A percentile compares a stretch with the other conserved stretches of the same genome.
phyloP scores from a whole-genome alignment of 2,113 vertebrate species.

The Scatophagus argus region DNA sequence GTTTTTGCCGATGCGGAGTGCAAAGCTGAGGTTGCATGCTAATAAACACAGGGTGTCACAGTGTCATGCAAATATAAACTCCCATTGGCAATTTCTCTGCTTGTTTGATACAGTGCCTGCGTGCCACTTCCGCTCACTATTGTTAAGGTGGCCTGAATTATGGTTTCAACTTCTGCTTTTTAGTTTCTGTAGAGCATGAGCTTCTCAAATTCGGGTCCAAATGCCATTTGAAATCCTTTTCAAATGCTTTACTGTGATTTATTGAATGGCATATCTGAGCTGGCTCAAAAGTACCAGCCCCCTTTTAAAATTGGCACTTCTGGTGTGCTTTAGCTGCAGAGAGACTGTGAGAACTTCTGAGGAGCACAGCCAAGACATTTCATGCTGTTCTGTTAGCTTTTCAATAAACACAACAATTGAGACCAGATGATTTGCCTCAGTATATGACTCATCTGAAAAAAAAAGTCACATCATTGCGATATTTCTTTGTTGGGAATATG shows the following conservation, averaged over 20 bases:
- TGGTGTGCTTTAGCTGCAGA: conserved; percentile 27
- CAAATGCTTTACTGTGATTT: conserved; percentile 52
- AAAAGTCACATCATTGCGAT: conserved; percentile 47
- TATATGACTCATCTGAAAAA: conserved; percentile 25
- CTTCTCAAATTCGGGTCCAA: conserved; percentile 35
- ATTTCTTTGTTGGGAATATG: conserved; percentile 36
- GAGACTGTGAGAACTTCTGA: conserved; percentile 19
- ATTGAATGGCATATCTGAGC: conserved; percentile 50
- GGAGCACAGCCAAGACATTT: conserved; percentile 3
- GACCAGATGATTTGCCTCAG: conserved; percentile 51
- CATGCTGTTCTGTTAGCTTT: conserved; percentile 33
- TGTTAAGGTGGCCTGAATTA: conserved; percentile 42
- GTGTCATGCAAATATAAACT: conserved; percentile 75
- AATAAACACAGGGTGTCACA: conserved; percentile 71
- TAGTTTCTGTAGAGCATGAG: conserved; percentile 41
- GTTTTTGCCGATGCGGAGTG: conserved; percentile 13
- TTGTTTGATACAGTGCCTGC: conserved; percentile 52
- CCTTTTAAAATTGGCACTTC: conserved; percentile 25
- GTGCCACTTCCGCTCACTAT: conserved; percentile 20
- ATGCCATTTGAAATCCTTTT: conserved; percentile 64
- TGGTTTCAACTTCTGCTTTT: conserved; percentile 34
- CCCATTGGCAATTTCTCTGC: conserved; percentile 56
- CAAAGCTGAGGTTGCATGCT: conserved; percentile 67
- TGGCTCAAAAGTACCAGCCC: conserved; percentile 32
- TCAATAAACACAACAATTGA: conserved; percentile 51